These are phyloP conservation scores for Smittia aterrima DNA, from an alignment of 2,888 invertebrate genomes.

Conservation along the genomic window DNA sequence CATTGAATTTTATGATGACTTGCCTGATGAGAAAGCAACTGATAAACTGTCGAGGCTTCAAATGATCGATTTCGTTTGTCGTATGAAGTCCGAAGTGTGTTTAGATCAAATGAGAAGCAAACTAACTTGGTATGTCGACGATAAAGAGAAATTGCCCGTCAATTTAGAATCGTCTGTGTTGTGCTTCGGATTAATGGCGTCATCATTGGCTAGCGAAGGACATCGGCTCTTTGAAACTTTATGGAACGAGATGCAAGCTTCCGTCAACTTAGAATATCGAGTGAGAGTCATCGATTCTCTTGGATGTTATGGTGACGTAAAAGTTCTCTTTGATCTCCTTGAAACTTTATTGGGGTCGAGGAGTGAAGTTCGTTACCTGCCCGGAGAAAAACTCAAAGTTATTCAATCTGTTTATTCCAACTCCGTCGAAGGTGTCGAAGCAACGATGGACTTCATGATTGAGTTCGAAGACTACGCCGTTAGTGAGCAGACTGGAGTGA, in stretches of 20 bases:
- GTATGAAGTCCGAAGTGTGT: neutral
- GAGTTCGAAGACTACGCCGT: neutral
- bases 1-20: neutral
- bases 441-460: neutral
- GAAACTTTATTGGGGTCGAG: neutral
- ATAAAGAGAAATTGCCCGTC: slow-evolving; percentile 18
- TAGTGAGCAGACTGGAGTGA: neutral
- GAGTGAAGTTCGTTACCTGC: neutral
- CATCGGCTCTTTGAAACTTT: neutral
- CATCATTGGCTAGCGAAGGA: neutral
- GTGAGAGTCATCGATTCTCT: neutral
- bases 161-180: neutral
- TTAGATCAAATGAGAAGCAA: neutral
- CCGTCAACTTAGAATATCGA: neutral
- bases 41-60: slow-evolving; percentile 9
- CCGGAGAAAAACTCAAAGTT: no score
- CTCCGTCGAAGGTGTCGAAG: neutral
- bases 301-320: neutral
- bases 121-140: neutral
- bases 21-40: neutral
- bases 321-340: neutral
- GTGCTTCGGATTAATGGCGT: slow-evolving; percentile 4
- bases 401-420: neutral
- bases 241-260: neutral
- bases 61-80: slow-evolving; percentile 3